Base-by-base conservation (phyloP, 1,140 invertebrate genomes). In the Venturia canescens region DNA sequence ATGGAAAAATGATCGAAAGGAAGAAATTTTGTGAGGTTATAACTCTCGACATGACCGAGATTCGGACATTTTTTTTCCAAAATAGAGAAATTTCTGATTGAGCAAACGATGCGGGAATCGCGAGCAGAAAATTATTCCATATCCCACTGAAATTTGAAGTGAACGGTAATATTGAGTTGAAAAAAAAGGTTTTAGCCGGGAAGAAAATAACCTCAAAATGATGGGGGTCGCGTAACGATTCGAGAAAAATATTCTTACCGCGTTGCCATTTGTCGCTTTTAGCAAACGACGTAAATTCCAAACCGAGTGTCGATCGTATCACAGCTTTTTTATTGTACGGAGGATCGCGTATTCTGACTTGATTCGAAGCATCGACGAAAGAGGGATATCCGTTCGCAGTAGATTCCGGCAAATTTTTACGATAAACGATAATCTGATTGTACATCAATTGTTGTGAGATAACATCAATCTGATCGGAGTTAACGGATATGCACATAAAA, bases 401-500 rank as follows among this genome's bases (percentile, higher is more conserved):
- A 31, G 86, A 85, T 13, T 88, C 76, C 0, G 95, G 94, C 27
- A 97, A 89, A 80, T 94, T 92, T 63, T 89, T 91, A 69, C 92
- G 92, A 84, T 95, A 96, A 34, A 96, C 92, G 27, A 94, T 91
- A 9, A 97, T 96, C 84, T 97, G 93, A 86, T 97, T 97, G 88
- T 94, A 97, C 83, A 94, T 94, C 31, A 98, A 88, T 85, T 96
- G 95, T 66, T 91, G 88, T 4, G 95, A 96, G 69, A 98, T 94
- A 81, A 93, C 92, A 86, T 97, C 93, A 38, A 97, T 89, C 67
- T 95, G 93, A 26, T 92, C 88, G 0, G 92, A 87, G 53, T 93
- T 92, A 7, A 98, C 90, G 0, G 95, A 96, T 44, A 98, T 92
- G 88, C 98, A 99, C 0, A 99, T 91, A 83, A 98, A 96, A 44